Evolutionary conservation across 2,113 vertebrate species (phyloP), one percentile per base, ranked within the genome.

Genomic region (Balaeniceps rex): DNA sequence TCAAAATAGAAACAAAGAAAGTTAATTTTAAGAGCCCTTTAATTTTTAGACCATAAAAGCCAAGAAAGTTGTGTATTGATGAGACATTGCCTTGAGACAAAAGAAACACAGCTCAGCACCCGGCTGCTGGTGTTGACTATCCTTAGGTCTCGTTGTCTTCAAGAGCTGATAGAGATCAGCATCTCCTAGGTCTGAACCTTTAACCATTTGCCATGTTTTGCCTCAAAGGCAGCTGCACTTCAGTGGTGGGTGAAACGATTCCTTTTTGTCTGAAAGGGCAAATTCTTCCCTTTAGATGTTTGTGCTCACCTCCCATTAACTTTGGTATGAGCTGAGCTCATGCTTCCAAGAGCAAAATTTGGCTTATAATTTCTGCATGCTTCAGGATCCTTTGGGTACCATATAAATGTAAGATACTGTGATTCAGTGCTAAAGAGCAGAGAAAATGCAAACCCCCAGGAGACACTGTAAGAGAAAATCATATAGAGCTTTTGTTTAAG

Each of bases 281-380:
- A 94, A 94, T 96, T 96, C 89, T 95, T 93, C 94, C 74, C 72
- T 60, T 95, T 95, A 83, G 90, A 90, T 92, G 86, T 94, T 95
- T 96, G 80, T 69, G 86, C 94, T 95, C 91, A 93, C 95, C 95
- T 96, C 85, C 74, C 93, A 94, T 93, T 97, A 95, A 96, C 85
- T 96, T 54, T 57, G 94, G 87, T 94, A 93, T 94, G 95, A 96
- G 92, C 91, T 96, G 95, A 96, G 96, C 93, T 97, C 95, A 94
- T 89, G 60, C 89, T 94, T 97, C 93, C 95, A 97, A 96, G 74
- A 96, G 81, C 82, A 83, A 96, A 94, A 88, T 94, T 93, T 95
- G 90, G 87, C 87, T 95, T 91, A 78, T 85, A 93, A 89, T 97
- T 97, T 93, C 87, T 93, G 91, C 94, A 57, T 97, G 95, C 91